Base-by-base conservation (phyloP, 2,113 vertebrate species). In the Sander vitreus region DNA sequence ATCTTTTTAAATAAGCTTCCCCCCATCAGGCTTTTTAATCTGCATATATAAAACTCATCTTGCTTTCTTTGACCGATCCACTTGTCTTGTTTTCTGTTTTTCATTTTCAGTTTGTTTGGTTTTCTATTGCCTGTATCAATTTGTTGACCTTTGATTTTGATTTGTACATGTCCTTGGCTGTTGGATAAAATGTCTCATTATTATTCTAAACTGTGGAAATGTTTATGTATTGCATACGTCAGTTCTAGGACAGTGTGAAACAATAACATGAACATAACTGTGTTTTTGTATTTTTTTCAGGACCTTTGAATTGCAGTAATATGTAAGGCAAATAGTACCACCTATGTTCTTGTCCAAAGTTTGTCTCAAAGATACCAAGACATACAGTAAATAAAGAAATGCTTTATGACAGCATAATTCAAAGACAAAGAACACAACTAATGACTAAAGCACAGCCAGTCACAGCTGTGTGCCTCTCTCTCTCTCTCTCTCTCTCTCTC, bases 111-210 rank as follows among this genome's bases (percentile, higher is more conserved):
- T 55, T 39, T 57, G 36, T 16, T 30, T 47, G 48, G 18, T 70
- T 77, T 50, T 73, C 39, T 43, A 25, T 30, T 70, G 39, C 65
- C 65, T 60, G 11, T 48, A 47, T 18, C n/a, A 68, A 67, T 80
- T 73, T 79, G 23, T 73, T 89, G 88, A 87, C 84, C 83, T 86
- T 88, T 88, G 78, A 73, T 85, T 87, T 50, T 68, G 73, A 84
- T 84, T 77, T 80, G 33, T 73, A 19, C 70, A 53, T 54, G 43
- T 74, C 77, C 77, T 74, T 58, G 58, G 18, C 62, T 77, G 75
- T 78, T 76, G 36, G 77, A 67, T 62, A 71, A 47, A 65, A 78
- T 4, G 51, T 39, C 54, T 65, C 21, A 60, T 63, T 58, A 54
- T 18, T 45, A 47, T 50, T 19, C 21, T 65, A 33, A 51, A 83